These are phyloP conservation scores for Nicator chloris DNA, from an alignment of 2,113 vertebrate species.

Conservation along the genomic window DNA sequence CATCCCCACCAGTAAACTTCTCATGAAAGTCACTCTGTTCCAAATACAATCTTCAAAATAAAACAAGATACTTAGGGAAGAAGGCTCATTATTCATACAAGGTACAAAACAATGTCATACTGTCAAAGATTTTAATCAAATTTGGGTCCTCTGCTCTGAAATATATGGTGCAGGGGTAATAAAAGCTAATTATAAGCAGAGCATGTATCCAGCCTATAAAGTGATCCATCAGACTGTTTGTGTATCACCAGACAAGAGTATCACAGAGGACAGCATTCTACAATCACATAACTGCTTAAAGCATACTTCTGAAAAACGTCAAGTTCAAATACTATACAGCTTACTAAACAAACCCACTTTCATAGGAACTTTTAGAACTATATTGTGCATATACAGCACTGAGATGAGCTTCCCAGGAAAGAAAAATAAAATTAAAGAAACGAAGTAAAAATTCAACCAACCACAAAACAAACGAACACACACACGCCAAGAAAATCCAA, in stretches of 20 bases:
- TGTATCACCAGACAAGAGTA: not conserved
- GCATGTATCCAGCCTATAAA: not conserved
- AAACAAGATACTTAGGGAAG: not conserved
- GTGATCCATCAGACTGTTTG: not conserved
- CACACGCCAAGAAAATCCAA: no score
- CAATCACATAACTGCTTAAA: not conserved
- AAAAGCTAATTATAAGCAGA: not conserved
- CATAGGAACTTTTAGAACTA: not conserved
- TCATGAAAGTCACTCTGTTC: slow-evolving; percentile 94
- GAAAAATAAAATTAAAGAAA: not conserved
- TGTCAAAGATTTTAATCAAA: not conserved
- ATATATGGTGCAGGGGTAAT: not conserved
- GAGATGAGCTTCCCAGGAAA: not conserved
- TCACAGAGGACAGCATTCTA: not conserved
- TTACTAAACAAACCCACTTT: not conserved
- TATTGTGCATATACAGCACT: not conserved
- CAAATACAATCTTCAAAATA: slow-evolving; percentile 85
- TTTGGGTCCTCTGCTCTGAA: not conserved
- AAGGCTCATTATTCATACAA: not conserved
- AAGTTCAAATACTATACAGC: not conserved
- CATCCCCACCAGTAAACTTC: slow-evolving; percentile 85
- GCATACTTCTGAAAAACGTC: not conserved
- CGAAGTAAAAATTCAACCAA: not conserved
- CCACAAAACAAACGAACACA: not conserved
- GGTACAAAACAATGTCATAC: not conserved